phyloP scores from a whole-genome alignment of 1,140 invertebrate species.

The Euglossa dilemma region DNA sequence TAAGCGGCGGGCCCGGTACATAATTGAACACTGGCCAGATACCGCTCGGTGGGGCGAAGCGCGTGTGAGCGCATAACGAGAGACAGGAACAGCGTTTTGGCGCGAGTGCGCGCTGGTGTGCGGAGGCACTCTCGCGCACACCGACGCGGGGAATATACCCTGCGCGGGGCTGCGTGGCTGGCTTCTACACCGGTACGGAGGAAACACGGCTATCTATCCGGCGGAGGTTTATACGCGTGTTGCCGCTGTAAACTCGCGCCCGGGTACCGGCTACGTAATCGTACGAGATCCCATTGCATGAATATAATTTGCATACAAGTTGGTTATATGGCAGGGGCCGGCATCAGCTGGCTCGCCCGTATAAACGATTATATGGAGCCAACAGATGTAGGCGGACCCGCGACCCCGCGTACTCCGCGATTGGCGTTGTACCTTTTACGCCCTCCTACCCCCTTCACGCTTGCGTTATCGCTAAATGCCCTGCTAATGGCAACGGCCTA shows the following conservation, averaged over 20 bases:
- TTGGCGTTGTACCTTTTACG: conserved; percentile 73
- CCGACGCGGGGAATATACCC: not conserved
- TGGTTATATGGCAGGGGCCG: conserved; percentile 77
- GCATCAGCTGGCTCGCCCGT: conserved; percentile 82
- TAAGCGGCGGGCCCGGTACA: conserved; percentile 70
- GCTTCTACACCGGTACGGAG: conserved; percentile 71
- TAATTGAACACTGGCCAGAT: conserved; percentile 75
- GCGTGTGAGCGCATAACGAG: conserved; percentile 45
- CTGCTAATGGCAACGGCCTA: conserved; percentile 70
- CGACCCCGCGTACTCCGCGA: conserved; percentile 64
- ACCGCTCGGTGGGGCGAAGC: conserved; percentile 47
- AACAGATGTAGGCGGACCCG: conserved; percentile 82
- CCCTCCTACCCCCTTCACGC: conserved; percentile 38
- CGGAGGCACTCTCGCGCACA: not conserved
- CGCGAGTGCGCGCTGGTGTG: not conserved
- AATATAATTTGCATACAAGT: conserved; percentile 84
- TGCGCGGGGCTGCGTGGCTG: conserved; percentile 49
- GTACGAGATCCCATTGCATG: conserved; percentile 82
- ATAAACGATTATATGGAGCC: conserved; percentile 83
- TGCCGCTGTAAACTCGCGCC: conserved; percentile 81
- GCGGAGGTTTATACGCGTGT: conserved; percentile 81
- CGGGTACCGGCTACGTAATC: conserved; percentile 78
- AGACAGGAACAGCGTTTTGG: conserved; percentile 41
- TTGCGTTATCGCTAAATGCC: conserved; percentile 68
- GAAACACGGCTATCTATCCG: conserved; percentile 79